Evolutionary conservation across 2,113 vertebrate species (phyloP).

Genomic region (Irena cyanogastra): DNA sequence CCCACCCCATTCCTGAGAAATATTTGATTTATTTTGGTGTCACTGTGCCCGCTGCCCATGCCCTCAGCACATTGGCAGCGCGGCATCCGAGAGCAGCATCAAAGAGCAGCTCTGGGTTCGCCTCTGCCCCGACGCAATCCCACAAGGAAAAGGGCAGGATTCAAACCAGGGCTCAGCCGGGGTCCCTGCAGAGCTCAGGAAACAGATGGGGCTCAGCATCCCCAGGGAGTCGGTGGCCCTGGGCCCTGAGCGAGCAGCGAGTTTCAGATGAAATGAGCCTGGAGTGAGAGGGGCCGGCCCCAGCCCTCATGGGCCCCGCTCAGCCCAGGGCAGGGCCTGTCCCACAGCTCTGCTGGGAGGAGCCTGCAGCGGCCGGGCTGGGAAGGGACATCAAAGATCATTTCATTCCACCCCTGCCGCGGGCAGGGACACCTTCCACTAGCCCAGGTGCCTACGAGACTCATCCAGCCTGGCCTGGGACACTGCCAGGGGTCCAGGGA

Average conservation of each 20-base stretch:
- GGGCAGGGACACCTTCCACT: not conserved
- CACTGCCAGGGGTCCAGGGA: not conserved
- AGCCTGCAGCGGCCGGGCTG: not conserved
- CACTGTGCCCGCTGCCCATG: constrained; percentile 12
- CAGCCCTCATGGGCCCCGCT: not conserved
- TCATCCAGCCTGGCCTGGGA: accelerated
- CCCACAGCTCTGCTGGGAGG: not conserved
- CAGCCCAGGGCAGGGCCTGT: not conserved
- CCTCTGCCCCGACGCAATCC: not conserved
- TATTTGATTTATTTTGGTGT: constrained; percentile 27
- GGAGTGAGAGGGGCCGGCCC: not conserved
- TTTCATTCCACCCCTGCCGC: accelerated
- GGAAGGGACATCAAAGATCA: not conserved
- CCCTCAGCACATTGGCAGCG: not conserved
- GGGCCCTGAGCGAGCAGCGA: not conserved
- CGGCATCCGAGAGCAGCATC: constrained; percentile 28
- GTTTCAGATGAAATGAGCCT: not conserved
- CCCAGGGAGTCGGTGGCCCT: not conserved
- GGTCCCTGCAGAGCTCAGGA: constrained; percentile 3
- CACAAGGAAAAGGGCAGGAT: constrained; percentile 30
- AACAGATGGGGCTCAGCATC: constrained; percentile 21
- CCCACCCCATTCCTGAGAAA: constrained; percentile 58
- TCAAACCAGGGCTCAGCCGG: constrained; percentile 12
- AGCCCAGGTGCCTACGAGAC: accelerated
- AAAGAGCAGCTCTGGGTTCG: constrained; percentile 34